Conservation (phyloP, 2,113 vertebrate species). For the Glareola pratincola region DNA sequence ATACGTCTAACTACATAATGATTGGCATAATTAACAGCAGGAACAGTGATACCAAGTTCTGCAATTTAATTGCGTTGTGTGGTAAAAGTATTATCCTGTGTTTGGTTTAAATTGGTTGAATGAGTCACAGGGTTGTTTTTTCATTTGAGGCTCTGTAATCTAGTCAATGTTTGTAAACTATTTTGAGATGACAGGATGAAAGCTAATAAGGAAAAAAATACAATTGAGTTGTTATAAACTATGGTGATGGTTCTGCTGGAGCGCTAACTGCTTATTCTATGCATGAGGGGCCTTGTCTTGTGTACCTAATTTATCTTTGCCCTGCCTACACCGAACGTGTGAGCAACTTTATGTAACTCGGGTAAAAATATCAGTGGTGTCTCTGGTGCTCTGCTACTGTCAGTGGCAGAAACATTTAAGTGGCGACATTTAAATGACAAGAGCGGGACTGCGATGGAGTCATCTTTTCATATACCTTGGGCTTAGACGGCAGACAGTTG, state of each 20-base stretch:
- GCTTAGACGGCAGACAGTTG: background rate
- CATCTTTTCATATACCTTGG: background rate
- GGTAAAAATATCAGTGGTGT: background rate
- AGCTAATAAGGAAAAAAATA: background rate
- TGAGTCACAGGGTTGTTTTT: background rate
- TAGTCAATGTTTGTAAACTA: background rate
- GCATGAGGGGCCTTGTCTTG: background rate
- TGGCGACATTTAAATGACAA: background rate
- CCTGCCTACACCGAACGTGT: background rate
- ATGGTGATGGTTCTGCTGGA: background rate
- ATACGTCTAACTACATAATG: rapidly evolving
- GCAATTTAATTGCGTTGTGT: background rate
- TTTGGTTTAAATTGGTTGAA: background rate
- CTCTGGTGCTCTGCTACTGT: background rate
- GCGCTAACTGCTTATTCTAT: background rate
- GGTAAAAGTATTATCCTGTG: background rate
- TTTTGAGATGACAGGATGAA: background rate
- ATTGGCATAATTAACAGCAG: background rate
- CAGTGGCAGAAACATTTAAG: background rate
- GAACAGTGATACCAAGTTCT: background rate
- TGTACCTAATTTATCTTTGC: background rate
- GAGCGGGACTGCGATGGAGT: background rate
- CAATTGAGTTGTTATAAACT: background rate
- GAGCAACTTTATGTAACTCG: background rate
- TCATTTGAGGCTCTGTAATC: background rate